Base-by-base conservation (phyloP, 2,113 vertebrate genomes). In the Bufo bufo region DNA sequence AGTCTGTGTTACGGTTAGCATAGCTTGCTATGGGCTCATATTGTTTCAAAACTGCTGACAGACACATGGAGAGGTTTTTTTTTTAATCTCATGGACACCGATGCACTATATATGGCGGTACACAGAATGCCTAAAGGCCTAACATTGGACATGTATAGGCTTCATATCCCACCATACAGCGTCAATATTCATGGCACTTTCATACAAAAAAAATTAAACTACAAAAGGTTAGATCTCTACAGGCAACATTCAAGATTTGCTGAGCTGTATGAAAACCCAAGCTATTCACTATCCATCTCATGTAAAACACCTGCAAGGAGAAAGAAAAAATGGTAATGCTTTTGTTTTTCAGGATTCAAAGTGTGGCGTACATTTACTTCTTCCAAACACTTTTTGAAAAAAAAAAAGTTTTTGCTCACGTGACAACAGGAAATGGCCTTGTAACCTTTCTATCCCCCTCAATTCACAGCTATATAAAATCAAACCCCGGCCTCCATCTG, bases 391-490 rank as follows among this genome's bases (percentile, higher is more conserved):
- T 43, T 61, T 61, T 54, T 23, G 66, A 33, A 49, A 20, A 50
- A 75, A 75, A 75, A 75, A 75, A 50, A 74, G 20, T 56, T 45
- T 33, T 81, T 4, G 52, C n/a, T 56, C 77, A 80, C 14, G 54
- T 80, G 78, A 71, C n/a, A 71, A 69, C 47, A 83, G 82, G 45
- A 83, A 83, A 83, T 69, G 47, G 49, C 63, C 82, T 43, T 23
- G 50, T 84, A 69, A 58, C 56, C 54, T 69, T 65, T 65, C 56
- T 61, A 81, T 50, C 65, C n/a, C 12, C 61, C 93, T 93, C 65
- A 90, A 92, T 95, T 95, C 94, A 94, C 92, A 93, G 92, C 92
- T 91, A 91, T 92, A 92, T 91, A 92, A 88, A 84, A 90, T 90
- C 91, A 93, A 95, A 95, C 90, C 92, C 94, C 85, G 90, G 7